phyloP scores from a whole-genome alignment of 2,113 vertebrate species.

The Notechis scutatus region DNA sequence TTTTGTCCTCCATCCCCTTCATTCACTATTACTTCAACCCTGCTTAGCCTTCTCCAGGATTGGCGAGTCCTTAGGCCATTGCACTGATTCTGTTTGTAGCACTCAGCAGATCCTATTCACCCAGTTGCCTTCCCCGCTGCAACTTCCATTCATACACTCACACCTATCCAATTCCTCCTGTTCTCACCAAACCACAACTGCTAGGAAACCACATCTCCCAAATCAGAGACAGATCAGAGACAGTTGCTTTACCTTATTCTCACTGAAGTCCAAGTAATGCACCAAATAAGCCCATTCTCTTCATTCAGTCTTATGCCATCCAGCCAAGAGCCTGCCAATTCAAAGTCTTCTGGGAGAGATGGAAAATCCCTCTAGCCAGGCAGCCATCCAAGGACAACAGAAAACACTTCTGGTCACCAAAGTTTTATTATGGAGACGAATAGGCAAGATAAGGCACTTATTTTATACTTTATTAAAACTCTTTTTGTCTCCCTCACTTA shows the following conservation, averaged over 20 bases:
- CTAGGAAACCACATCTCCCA: not conserved
- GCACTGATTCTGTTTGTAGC: not conserved
- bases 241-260: not conserved
- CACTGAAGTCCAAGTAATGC: not conserved
- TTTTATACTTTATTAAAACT: not conserved
- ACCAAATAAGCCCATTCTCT: not conserved
- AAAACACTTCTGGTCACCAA: not conserved
- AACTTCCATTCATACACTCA: not conserved
- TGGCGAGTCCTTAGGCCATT: not conserved
- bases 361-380: not conserved
- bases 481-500: not conserved
- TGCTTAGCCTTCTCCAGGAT: not conserved
- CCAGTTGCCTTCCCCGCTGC: not conserved
- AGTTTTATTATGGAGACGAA: not conserved
- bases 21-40: not conserved
- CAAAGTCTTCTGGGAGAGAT: not conserved
- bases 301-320: not conserved
- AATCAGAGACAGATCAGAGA: not conserved
- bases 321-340: not conserved
- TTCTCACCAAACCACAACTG: not conserved
- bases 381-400: not conserved
- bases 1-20: not conserved
- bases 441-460: not conserved
- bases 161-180: not conserved
- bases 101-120: not conserved